Percentiles rank a stretch among this genome's conserved stretches.
Evolutionary conservation across 2,888 invertebrate species (phyloP).

Genomic region (Epistrophe grossulariae): DNA sequence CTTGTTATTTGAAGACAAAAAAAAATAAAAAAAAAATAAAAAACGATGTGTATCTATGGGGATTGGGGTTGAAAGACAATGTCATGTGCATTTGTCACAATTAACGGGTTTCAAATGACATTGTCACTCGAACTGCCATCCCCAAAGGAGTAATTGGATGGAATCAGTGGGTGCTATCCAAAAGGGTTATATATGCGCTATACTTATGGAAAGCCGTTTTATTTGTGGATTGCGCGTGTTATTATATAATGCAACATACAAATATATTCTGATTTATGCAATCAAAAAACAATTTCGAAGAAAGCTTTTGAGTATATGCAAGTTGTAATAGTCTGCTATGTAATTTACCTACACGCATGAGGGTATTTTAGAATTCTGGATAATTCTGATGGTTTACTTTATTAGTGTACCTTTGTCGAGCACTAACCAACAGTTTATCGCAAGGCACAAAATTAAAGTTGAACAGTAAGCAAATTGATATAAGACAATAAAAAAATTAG

Average conservation of each 20-base stretch:
- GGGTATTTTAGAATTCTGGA: too few relatives aligned
- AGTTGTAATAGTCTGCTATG: not conserved
- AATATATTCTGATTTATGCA: not conserved
- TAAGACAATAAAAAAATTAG: too few relatives aligned
- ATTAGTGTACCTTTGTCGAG: too few relatives aligned
- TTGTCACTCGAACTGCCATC: conserved; percentile 43
- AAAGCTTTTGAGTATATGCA: not conserved
- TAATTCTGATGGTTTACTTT: too few relatives aligned
- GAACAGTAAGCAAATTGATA: too few relatives aligned
- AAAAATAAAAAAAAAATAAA: conserved; percentile 18
- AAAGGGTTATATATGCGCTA: conserved; percentile 14
- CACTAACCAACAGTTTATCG: too few relatives aligned
- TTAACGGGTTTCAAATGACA: conserved; percentile 65
- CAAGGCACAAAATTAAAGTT: too few relatives aligned
- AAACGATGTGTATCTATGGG: conserved; percentile 50
- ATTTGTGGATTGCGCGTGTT: not conserved
- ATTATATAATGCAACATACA: not conserved
- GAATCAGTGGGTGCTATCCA: conserved; percentile 38
- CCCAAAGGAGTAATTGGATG: conserved; percentile 65
- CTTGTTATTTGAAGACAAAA: conserved; percentile 30
- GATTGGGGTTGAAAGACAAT: conserved; percentile 72
- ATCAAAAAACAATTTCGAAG: not conserved
- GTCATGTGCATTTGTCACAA: conserved; percentile 74
- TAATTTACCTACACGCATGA: too few relatives aligned
- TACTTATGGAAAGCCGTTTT: not conserved